Conservation (phyloP, 2,888 invertebrate genomes). For the Automeris io region DNA sequence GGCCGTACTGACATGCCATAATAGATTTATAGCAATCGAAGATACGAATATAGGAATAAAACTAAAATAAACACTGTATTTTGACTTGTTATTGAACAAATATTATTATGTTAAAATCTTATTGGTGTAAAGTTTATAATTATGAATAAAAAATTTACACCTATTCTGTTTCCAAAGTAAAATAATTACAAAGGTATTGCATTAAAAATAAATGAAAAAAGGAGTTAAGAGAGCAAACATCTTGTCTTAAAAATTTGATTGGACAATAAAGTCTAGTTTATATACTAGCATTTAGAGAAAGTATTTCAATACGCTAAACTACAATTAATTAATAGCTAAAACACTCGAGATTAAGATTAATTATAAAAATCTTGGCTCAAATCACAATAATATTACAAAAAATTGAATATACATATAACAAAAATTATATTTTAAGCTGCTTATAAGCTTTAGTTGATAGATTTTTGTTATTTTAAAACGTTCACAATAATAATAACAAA, state of each 20-base stretch:
- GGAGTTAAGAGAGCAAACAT: no score
- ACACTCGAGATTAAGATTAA: no score
- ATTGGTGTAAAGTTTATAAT: not conserved
- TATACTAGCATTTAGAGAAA: no score
- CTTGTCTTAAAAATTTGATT: no score
- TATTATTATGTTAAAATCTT: not conserved
- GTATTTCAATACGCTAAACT: no score
- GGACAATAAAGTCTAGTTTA: no score
- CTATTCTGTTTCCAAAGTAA: no score
- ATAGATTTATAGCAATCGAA: slow-evolving; percentile 42
- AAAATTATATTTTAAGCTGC: not conserved
- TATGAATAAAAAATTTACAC: no score
- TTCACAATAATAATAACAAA: not conserved
- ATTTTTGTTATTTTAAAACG: not conserved
- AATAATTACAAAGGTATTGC: no score
- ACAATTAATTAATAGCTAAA: no score
- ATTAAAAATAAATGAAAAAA: no score
- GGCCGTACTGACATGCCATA: slow-evolving; percentile 73
- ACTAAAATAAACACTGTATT: slow-evolving; percentile 2
- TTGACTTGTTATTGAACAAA: not conserved
- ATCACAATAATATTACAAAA: not conserved
- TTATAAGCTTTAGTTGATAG: not conserved
- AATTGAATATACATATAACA: not conserved
- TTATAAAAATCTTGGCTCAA: not conserved
- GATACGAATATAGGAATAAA: slow-evolving; percentile 20